Evolutionary conservation across 1,140 invertebrate species (phyloP).

Genomic region (Drosophila paulistorum): DNA sequence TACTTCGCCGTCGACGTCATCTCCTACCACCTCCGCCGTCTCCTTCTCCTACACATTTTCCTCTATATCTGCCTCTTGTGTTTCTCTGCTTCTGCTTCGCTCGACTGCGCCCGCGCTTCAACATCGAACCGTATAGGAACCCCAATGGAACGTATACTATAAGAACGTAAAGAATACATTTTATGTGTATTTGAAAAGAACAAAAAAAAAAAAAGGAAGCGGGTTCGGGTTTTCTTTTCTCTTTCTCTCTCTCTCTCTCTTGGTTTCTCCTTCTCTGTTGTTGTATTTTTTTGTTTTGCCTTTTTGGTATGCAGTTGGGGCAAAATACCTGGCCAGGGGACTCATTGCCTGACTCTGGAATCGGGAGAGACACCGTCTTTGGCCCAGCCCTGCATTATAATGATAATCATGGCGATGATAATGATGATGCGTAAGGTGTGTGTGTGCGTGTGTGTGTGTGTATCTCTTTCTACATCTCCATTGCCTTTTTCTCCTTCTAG

Average conservation of each 20-base stretch:
- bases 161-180: conserved; percentile 54
- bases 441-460: conserved; percentile 6
- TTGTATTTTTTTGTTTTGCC: conserved; percentile 17
- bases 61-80: not conserved
- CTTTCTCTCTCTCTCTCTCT: conserved; percentile 14
- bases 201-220: conserved; percentile 72
- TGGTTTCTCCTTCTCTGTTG: not conserved
- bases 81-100: conserved; percentile 33
- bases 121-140: conserved; percentile 17
- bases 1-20: not conserved
- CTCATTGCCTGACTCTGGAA: conserved; percentile 5
- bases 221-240: conserved; percentile 43
- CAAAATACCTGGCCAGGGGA: conserved; percentile 18
- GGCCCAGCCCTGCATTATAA: conserved; percentile 24
- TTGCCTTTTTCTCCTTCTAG: conserved; percentile 57
- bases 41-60: not conserved
- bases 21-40: not conserved
- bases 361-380: conserved; percentile 7
- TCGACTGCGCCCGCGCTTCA: conserved; percentile 58
- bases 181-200: conserved; percentile 57
- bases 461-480: not conserved
- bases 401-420: conserved; percentile 20
- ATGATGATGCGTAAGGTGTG: conserved; percentile 44
- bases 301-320: conserved; percentile 48
- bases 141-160: conserved; percentile 18